Evolutionary conservation across 35 echinoderm and acorn worm species (phyloP).

Genomic region (Hemicentrotus pulcherrimus): DNA sequence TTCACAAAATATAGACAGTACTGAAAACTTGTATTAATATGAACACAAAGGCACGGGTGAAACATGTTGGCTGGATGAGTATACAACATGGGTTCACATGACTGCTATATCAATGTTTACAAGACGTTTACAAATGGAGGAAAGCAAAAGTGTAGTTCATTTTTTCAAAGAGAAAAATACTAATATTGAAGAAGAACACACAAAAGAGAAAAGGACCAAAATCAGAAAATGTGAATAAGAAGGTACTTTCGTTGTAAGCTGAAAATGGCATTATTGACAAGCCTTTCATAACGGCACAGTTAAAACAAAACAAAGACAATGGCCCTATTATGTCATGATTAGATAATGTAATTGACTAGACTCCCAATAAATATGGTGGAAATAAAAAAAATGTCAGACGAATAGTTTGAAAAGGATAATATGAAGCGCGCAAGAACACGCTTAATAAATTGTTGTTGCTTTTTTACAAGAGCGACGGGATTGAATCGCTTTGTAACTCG

Average conservation of each 20-base stretch:
- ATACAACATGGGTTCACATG: background rate
- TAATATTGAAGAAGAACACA: background rate
- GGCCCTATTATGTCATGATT: background rate
- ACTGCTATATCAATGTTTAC: background rate
- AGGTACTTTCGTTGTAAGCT: background rate
- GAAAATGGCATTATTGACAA: background rate
- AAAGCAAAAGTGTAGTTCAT: background rate
- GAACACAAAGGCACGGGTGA: background rate
- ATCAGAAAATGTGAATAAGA: background rate
- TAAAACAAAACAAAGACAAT: too few species aligned
- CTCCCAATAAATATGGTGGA: background rate
- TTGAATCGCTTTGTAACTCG: too few species aligned
- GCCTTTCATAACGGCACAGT: too few species aligned
- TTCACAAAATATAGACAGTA: background rate
- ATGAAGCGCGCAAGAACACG: background rate
- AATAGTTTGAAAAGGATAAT: background rate
- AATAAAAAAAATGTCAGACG: background rate
- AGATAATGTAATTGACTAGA: background rate
- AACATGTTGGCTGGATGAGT: background rate
- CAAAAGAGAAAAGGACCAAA: background rate
- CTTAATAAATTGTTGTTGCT: too few species aligned
- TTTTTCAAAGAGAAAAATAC: background rate
- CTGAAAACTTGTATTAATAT: background rate
- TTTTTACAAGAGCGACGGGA: too few species aligned
- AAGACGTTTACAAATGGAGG: background rate